Evolutionary conservation across 2,888 invertebrate species (phyloP).

Genomic region (Morpho helenor): DNA sequence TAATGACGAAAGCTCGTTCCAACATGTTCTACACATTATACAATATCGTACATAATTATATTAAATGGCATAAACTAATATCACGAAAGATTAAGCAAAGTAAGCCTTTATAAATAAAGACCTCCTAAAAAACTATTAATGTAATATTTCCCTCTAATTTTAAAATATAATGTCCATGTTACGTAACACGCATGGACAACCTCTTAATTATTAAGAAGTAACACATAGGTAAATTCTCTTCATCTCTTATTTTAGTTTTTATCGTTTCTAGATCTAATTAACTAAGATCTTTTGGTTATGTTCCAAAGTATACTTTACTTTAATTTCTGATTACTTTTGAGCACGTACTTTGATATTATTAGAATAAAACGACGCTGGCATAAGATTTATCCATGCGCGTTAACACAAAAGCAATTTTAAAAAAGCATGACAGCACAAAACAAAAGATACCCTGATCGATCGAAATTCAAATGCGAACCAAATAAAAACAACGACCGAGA

Average conservation of each 20-base stretch:
- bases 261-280: neutral
- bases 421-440: constrained; percentile 24
- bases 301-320: neutral
- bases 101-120: constrained; percentile 30
- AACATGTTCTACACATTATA: constrained; percentile 62
- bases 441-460: constrained; percentile 40
- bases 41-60: constrained; percentile 25
- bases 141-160: constrained; percentile 1
- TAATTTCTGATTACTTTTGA: neutral
- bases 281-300: neutral
- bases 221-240: too few relatives aligned
- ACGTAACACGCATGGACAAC: neutral
- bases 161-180: constrained; percentile 8
- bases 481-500: constrained; percentile 12
- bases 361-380: neutral
- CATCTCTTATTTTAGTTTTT: too few relatives aligned
- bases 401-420: neutral
- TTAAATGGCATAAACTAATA: constrained; percentile 44
- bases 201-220: neutral
- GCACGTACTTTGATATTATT: neutral
- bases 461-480: constrained; percentile 20
- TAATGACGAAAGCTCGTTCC: constrained; percentile 71
- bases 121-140: constrained; percentile 21
- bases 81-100: constrained; percentile 54
- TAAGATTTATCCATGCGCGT: neutral